Evolutionary conservation across 64 coral and sea anemone genomes (phyloP), one percentile per base, ranked within the genome.

Genomic region (Actinia equina): DNA sequence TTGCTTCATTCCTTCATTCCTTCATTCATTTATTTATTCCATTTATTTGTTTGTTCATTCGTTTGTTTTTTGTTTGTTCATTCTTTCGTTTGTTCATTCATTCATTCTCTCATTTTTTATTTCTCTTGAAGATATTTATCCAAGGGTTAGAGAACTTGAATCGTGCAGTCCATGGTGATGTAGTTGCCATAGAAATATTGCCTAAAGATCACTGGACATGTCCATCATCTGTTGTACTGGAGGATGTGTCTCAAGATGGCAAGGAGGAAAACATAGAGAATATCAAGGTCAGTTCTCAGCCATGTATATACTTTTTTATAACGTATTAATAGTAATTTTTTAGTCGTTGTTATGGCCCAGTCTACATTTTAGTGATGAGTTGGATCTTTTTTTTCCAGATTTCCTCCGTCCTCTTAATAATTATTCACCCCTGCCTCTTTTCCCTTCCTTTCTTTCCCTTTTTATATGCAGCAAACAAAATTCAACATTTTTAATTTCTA

Each of bases 91-190:
- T 20, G 5, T 65, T 20, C 62, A 0, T 65, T 13, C 61, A 46
- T 44, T 53, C 30, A 10, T 84, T 60, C 62, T n/a, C n/a, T n/a
- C 62, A n/a, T 65, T n/a, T 20, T 17, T 65, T 14, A n/a, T 65
- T 37, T 77, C n/a, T 60, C 22, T 18, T 26, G 64, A 84, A 98
- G 95, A 86, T 98, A 11, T 99, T 99, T 83, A 92, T 99, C 71
- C 97, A 95, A 94, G 93, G 97, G 42, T 87, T 94, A 8, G 88
- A 82, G 18, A 93, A 99, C 62, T 90, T 95, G 30, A 99, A 99
- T 84, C 93, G 97, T 46, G 97, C 97, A 37, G 97, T 99, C 5
- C 88, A 99, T 22, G 91, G 93, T 17, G 97, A 99, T 74, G 83
- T 99, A 43, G 97, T 99, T 71, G 93, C 93, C 15, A 86, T 99